A percentile compares a stretch with the other conserved stretches of the same genome.
phyloP scores from a whole-genome alignment of 2,888 invertebrate genomes.

The Tetragnatha montana region DNA sequence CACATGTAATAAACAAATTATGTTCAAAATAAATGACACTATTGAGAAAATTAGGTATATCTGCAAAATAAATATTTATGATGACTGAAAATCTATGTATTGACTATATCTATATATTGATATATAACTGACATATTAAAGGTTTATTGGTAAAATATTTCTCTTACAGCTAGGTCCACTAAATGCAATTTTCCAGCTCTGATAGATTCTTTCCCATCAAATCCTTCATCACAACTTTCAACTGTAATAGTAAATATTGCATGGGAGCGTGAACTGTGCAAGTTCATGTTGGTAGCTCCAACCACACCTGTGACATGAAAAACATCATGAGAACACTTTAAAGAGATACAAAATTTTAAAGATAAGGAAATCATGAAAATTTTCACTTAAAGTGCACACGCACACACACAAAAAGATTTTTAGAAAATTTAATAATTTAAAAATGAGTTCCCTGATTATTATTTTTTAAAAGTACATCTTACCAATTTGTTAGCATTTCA shows the following conservation, averaged over 20 bases:
- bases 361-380: background rate
- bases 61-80: background rate
- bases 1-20: too few relatives aligned
- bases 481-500: background rate
- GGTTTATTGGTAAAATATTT: background rate
- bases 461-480: background rate
- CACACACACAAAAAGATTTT: background rate
- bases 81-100: background rate
- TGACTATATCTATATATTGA: background rate
- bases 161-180: constrained; percentile 93
- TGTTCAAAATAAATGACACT: too few relatives aligned
- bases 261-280: constrained; percentile 96
- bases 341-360: background rate
- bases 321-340: background rate
- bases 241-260: constrained; percentile 99
- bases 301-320: constrained; percentile 79
- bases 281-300: constrained; percentile 97
- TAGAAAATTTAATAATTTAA: too few relatives aligned
- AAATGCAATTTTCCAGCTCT: constrained; percentile 97
- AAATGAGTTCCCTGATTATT: background rate
- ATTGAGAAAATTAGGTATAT: too few relatives aligned
- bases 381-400: background rate
- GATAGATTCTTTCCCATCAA: constrained; percentile 89
- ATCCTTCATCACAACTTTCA: constrained; percentile 91
- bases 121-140: background rate